phyloP scores from a whole-genome alignment of 2,888 invertebrate genomes.

The Criorhina ranunculi region DNA sequence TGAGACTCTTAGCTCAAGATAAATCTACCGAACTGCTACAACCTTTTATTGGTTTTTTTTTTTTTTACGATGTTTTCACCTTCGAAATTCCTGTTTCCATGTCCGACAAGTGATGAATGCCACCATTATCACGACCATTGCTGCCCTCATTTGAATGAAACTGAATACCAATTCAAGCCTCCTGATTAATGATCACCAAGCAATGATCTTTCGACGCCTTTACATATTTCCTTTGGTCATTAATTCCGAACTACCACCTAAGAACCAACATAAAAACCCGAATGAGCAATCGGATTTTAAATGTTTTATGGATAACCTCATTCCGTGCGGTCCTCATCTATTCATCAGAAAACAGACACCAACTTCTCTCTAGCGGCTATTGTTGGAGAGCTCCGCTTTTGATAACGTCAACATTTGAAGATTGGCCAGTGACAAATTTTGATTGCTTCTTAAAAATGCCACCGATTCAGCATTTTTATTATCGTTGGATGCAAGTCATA shows the following conservation, averaged over 20 bases:
- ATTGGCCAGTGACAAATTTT: conserved; percentile 57
- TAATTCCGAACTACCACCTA: conserved; percentile 37
- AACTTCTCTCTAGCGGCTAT: background rate
- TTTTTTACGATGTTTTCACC: conserved; percentile 13
- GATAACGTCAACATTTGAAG: conserved; percentile 25
- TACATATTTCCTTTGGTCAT: conserved; percentile 45
- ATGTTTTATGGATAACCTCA: conserved; percentile 59
- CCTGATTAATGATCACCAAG: conserved; percentile 65
- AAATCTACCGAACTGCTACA: conserved; percentile 5
- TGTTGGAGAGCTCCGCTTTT: conserved; percentile 4
- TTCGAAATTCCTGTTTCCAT: conserved; percentile 27
- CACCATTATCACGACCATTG: conserved; percentile 53
- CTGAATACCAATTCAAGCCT: conserved; percentile 45
- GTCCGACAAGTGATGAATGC: conserved; percentile 62
- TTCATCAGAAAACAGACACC: conserved; percentile 26
- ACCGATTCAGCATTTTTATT: conserved; percentile 63
- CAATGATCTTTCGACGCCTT: conserved; percentile 65
- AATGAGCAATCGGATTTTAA: conserved; percentile 48
- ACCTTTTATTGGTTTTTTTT: conserved; percentile 11
- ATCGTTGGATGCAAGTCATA: conserved; percentile 49
- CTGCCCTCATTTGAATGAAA: conserved; percentile 69
- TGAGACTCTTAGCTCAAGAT: background rate
- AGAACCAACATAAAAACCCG: conserved; percentile 22
- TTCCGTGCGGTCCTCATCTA: conserved; percentile 38
- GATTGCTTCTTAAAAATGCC: conserved; percentile 57